Conservation (phyloP, 2,888 invertebrate species). For the Andrena dorsata region DNA sequence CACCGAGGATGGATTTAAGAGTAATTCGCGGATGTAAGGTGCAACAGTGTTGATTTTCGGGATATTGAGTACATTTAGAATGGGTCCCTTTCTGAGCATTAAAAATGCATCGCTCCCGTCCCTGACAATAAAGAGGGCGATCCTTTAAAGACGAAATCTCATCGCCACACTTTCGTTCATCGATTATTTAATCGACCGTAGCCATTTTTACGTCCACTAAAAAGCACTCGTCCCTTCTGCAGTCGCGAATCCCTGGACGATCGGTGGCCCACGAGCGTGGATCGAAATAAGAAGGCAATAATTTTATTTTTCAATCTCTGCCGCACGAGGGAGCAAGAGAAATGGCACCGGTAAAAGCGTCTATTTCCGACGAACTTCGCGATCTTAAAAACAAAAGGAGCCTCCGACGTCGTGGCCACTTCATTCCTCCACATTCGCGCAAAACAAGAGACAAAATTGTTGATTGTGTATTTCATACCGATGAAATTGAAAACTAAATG, state of each 20-base stretch:
- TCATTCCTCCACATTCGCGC: too few relatives aligned
- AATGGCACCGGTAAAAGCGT: slow-evolving; percentile 12
- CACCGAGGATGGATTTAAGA: not conserved
- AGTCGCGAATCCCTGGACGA: slow-evolving; percentile 77
- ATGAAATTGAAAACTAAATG: too few relatives aligned
- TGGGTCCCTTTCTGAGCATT: not conserved
- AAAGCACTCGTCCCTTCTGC: slow-evolving; percentile 72
- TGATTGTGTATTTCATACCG: too few relatives aligned
- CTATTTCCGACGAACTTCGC: not conserved
- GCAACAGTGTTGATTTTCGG: not conserved
- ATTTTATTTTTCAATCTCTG: slow-evolving; percentile 70
- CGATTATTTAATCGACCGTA: slow-evolving; percentile 78
- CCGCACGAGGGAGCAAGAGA: slow-evolving; percentile 3
- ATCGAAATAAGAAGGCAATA: slow-evolving; percentile 72
- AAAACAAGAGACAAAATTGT: too few relatives aligned
- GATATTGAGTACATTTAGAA: not conserved
- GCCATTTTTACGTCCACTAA: slow-evolving; percentile 76
- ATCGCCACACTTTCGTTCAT: slow-evolving; percentile 75
- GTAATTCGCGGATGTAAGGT: not conserved
- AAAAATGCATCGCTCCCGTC: slow-evolving; percentile 21
- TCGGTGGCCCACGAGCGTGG: slow-evolving; percentile 70
- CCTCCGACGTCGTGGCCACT: too few relatives aligned
- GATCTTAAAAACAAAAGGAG: too few relatives aligned
- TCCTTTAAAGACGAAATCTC: slow-evolving; percentile 70
- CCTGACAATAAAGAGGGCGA: slow-evolving; percentile 21